Percentiles rank a stretch among this genome's conserved stretches.
These are phyloP conservation scores for Hecatera dysodea DNA, from an alignment of 2,888 invertebrate genomes.

Conservation along the genomic window DNA sequence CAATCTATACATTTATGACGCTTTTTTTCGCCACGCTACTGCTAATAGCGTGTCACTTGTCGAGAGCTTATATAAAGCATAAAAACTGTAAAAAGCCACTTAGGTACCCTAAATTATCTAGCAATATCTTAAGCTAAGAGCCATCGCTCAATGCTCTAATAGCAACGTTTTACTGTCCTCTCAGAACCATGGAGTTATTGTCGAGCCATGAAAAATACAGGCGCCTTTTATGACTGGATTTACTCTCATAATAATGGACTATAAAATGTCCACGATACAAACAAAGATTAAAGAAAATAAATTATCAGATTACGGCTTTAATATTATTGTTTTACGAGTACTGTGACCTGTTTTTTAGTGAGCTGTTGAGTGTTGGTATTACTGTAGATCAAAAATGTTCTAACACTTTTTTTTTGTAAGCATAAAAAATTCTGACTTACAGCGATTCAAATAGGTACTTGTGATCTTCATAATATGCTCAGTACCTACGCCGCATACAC, in stretches of 20 bases:
- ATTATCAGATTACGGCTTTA: slow-evolving; percentile 28
- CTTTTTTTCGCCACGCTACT: too few species aligned
- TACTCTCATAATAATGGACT: slow-evolving; percentile 15
- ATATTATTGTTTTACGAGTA: slow-evolving; percentile 19
- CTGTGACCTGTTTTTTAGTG: slow-evolving; percentile 4
- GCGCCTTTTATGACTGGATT: slow-evolving; percentile 31
- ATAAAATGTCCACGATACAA: slow-evolving; percentile 26
- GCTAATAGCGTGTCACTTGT: too few species aligned
- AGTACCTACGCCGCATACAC: too few species aligned
- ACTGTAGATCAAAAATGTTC: too few species aligned
- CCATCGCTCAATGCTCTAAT: slow-evolving; percentile 1
- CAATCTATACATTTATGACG: too few species aligned
- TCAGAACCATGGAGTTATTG: slow-evolving; percentile 32
- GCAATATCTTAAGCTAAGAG: slow-evolving; percentile 1
- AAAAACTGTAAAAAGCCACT: not conserved
- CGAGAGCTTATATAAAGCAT: too few species aligned
- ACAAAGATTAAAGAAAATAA: slow-evolving; percentile 9
- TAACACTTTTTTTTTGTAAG: too few species aligned
- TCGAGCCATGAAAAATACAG: slow-evolving; percentile 4
- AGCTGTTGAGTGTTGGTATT: too few species aligned
- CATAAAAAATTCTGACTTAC: too few species aligned
- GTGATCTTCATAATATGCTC: too few species aligned
- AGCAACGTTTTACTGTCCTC: slow-evolving; percentile 16
- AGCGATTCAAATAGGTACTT: too few species aligned
- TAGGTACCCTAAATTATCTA: not conserved